Conservation (phyloP, 2,797 vertebrate genomes). For the Luscinia megarhynchos region DNA sequence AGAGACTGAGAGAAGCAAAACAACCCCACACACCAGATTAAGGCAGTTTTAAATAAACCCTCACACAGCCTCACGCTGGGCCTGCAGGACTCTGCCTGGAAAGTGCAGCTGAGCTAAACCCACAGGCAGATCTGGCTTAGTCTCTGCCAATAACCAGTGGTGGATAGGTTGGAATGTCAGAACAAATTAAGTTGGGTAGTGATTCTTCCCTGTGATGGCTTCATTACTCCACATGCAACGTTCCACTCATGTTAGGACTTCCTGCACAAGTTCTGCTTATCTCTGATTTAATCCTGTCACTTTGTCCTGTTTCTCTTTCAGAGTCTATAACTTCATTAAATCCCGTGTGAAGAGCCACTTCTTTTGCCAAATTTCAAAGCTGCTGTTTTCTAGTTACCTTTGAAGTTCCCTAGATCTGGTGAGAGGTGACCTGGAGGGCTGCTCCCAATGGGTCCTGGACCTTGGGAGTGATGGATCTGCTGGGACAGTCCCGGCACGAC, state of each 20-base stretch:
- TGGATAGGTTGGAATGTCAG: not conserved
- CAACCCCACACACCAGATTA: no score
- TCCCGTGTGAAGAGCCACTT: not conserved
- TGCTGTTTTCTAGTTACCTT: not conserved
- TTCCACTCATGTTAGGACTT: not conserved
- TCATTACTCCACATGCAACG: not conserved
- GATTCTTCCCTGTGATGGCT: not conserved
- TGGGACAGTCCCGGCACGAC: not conserved
- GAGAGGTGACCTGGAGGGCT: not conserved
- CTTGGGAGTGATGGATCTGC: not conserved
- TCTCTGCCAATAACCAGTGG: not conserved
- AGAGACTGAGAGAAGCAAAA: not conserved
- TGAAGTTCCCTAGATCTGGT: not conserved
- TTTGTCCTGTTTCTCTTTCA: not conserved
- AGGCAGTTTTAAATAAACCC: not conserved
- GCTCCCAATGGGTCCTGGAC: not conserved
- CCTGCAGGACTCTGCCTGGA: not conserved
- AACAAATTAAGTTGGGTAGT: not conserved
- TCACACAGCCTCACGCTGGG: not conserved
- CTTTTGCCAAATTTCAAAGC: not conserved
- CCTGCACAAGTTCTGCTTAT: not conserved
- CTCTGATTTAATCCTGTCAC: not conserved
- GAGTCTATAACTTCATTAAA: rapidly evolving
- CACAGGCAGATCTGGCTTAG: not conserved
- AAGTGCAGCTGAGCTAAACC: not conserved